A percentile compares a stretch with the other conserved stretches of the same genome.
phyloP scores from a whole-genome alignment of 2,888 invertebrate genomes.

The Rotaria macrura region DNA sequence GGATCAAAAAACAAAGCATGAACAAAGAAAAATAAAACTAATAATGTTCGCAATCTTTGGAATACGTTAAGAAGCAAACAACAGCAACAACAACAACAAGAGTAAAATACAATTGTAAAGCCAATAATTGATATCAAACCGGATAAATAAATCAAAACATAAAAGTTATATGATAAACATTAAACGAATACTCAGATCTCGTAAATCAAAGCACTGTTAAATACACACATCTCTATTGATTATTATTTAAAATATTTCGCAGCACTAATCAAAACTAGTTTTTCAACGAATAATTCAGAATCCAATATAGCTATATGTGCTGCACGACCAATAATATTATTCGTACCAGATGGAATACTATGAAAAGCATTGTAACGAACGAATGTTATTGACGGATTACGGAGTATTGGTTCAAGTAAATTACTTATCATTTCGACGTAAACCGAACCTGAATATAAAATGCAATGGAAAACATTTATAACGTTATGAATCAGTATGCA shows the following conservation, averaged over 20 bases:
- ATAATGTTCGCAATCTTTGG: not conserved
- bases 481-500: not conserved
- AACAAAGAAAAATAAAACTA: not conserved
- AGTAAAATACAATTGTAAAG: not conserved
- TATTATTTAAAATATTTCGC: conserved; percentile 31
- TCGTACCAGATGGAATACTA: conserved; percentile 72
- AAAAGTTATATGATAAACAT: not conserved
- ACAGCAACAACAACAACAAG: not conserved
- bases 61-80: not conserved
- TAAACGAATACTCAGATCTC: not conserved
- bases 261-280: conserved; percentile 82
- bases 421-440: conserved; percentile 81
- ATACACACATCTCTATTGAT: not conserved
- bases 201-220: not conserved
- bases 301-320: conserved; percentile 95
- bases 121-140: not conserved
- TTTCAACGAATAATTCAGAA: conserved; percentile 92
- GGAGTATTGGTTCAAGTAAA: conserved; percentile 79
- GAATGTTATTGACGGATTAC: conserved; percentile 58
- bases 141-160: not conserved
- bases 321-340: conserved; percentile 83
- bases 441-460: conserved; percentile 42
- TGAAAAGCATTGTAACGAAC: conserved; percentile 90
- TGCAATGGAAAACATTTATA: not conserved
- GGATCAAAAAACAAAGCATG: no score